A percentile compares a stretch with the other conserved stretches of the same genome.
Conservation (phyloP, 2,888 invertebrate genomes). For the Penaeus monodon region DNA sequence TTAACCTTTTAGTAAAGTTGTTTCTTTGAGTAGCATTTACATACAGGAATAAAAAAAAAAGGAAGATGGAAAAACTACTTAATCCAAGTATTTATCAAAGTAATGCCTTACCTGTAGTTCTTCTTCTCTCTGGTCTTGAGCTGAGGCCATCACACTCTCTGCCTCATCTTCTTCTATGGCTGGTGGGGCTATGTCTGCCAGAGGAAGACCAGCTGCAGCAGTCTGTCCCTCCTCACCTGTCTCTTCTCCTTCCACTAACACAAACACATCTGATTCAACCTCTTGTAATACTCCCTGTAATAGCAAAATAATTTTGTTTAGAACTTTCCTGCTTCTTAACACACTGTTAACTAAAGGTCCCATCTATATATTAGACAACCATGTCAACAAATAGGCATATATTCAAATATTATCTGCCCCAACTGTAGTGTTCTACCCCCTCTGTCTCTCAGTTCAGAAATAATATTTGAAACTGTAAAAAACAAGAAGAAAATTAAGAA, state of each 20-base stretch:
- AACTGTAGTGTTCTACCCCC: too few species aligned
- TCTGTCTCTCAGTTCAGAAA: too few species aligned
- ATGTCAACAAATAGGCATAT: too few species aligned
- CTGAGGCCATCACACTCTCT: constrained; percentile 88
- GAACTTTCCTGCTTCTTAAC: too few species aligned
- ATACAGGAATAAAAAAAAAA: not conserved
- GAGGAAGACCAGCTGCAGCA: constrained; percentile 31
- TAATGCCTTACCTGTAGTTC: constrained; percentile 79
- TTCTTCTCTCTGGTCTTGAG: constrained; percentile 92
- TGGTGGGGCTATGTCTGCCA: constrained; percentile 37
- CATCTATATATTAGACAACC: too few species aligned
- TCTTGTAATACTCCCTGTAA: constrained; percentile 82
- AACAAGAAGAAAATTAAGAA: too few species aligned
- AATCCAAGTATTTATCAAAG: not conserved
- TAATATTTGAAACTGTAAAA: too few species aligned
- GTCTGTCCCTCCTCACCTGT: constrained; percentile 35
- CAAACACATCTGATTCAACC: constrained; percentile 80
- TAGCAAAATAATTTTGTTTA: constrained; percentile 27
- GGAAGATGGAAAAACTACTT: too few species aligned
- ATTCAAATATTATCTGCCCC: too few species aligned
- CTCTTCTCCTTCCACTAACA: constrained; percentile 70
- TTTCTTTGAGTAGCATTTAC: too few species aligned
- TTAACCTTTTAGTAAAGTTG: not conserved
- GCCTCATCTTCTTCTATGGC: constrained; percentile 79
- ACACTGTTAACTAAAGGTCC: too few species aligned